Conservation (phyloP, 2,113 vertebrate genomes). For the Oreocharis arfaki region DNA sequence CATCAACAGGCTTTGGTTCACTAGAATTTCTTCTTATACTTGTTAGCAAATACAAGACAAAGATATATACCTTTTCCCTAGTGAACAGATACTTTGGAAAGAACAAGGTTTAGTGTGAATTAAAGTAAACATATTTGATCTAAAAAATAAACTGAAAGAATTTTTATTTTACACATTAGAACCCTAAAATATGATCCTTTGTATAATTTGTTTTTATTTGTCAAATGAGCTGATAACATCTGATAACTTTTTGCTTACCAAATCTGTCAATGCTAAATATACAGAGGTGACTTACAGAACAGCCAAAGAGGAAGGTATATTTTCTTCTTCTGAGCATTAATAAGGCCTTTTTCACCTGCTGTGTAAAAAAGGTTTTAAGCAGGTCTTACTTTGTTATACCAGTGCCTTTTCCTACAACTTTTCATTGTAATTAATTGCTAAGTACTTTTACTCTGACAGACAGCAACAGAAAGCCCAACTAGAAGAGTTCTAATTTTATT, state of each 20-base stretch:
- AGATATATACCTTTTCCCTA: neutral
- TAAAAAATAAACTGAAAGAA: neutral
- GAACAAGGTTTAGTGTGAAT: neutral
- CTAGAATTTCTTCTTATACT: neutral
- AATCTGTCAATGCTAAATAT: neutral
- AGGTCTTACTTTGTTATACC: neutral
- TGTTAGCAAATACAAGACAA: neutral
- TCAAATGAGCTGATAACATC: neutral
- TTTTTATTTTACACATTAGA: neutral
- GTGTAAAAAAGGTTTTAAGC: neutral
- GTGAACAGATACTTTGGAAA: neutral
- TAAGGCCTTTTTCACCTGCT: neutral
- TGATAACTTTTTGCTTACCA: neutral
- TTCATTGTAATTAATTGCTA: neutral
- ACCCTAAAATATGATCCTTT: neutral
- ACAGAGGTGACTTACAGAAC: neutral
- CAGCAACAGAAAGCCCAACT: neutral
- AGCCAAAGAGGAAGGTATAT: neutral
- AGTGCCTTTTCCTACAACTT: neutral
- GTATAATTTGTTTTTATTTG: neutral
- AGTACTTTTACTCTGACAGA: neutral
- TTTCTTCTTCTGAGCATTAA: neutral
- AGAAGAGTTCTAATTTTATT: neutral
- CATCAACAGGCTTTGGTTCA: neutral
- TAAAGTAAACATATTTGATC: neutral